Evolutionary conservation across 2,888 invertebrate genomes (phyloP), one percentile per base, ranked within the genome.

Genomic region (Tenthredo scrophulariae): DNA sequence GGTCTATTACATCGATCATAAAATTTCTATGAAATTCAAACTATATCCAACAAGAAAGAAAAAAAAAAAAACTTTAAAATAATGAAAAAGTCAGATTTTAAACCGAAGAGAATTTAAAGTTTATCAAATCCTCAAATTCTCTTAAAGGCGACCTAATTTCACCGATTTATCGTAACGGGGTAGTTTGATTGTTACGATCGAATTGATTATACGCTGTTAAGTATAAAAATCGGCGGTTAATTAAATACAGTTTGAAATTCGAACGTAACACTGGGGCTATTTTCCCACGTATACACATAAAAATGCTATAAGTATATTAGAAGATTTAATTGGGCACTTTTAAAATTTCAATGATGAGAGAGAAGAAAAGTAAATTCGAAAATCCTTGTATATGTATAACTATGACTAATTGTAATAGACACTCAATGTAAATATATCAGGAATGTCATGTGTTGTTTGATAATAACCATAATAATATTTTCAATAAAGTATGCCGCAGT

Each of bases 381-480:
- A 40, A 46, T 75, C 37, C 75, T 43, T 37, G 33, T 70, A 46
- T 72, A 72, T 72, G 75, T 46, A 75, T 26, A 75, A 62, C 26
- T 70, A 33, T 62, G 70, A 37, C 6, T 74, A 74, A 74, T 74
- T 74, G 72, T 72, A 74, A 74, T 77, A 77, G 77, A 77, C 67
- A 65, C 67, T 83, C 83, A 46, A 83, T 83, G 83, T 83, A 83
- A 83, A 83, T 83, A 83, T 83, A 65, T 83, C 67, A 83, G 83
- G 46, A 70, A 33, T 46, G 67, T 67, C 83, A 83, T 67, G 67
- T 83, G 67, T 83, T 70, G 83, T 83, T 83, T 83, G 43, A 83
- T 83, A 77, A 75, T 75, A 84, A 33, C 10, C 22, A 84, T 62
- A 75, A 65, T 82, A 82, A 40, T 65, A 82, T 82, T 82, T 82